Conservation (phyloP, 2,797 vertebrate genomes). For the Ceyx erithaca region DNA sequence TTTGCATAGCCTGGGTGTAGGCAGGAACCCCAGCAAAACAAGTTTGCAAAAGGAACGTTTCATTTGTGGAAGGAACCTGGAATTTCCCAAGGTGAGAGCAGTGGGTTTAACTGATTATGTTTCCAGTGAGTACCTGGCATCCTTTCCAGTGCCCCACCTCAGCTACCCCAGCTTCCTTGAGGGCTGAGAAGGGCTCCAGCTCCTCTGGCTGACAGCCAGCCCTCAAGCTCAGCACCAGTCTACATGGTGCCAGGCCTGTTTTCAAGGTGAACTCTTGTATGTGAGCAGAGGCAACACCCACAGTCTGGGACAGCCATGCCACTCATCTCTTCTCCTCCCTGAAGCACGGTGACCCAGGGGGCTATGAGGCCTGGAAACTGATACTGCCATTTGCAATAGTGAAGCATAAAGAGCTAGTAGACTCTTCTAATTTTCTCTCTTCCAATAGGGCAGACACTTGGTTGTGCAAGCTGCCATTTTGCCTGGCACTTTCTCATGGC, state of each 20-base stretch:
- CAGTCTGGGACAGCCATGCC: accelerated
- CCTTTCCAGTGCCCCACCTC: not conserved
- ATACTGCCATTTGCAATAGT: not conserved
- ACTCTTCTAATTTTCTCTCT: not conserved
- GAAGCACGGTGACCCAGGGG: accelerated
- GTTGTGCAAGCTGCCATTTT: not conserved
- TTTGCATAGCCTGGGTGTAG: not conserved
- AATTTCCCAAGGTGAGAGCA: slow-evolving; percentile 40
- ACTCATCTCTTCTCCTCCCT: accelerated
- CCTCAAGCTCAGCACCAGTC: not conserved
- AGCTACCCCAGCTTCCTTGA: not conserved
- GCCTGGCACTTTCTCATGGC: not conserved
- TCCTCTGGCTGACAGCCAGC: not conserved
- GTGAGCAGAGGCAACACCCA: not conserved
- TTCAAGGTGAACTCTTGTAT: not conserved
- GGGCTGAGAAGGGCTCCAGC: not conserved
- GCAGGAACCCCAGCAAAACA: slow-evolving; percentile 41
- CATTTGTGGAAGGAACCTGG: not conserved
- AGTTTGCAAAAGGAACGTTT: slow-evolving; percentile 19
- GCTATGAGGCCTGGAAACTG: accelerated
- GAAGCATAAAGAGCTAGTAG: not conserved
- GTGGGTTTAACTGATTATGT: not conserved
- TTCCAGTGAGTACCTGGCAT: not conserved
- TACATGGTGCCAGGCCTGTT: not conserved
- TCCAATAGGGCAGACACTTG: not conserved